A percentile compares a stretch with the other conserved stretches of the same genome.
These are phyloP conservation scores for Podarcis lilfordi DNA, from an alignment of 2,797 vertebrate species.

Conservation along the genomic window DNA sequence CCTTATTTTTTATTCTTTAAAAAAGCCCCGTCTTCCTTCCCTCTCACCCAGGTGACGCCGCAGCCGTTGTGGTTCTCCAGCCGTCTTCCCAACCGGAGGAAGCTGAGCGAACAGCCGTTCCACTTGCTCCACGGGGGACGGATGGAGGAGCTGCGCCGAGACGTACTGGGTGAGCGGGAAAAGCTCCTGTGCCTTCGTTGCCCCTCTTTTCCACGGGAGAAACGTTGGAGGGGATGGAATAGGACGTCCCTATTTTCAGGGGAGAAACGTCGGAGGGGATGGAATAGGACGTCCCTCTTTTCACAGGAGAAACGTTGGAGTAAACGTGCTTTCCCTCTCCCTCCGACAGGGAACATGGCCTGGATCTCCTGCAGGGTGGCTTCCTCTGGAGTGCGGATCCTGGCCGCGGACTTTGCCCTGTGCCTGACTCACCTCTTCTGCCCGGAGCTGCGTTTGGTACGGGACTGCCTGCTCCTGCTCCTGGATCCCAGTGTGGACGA, in stretches of 20 bases:
- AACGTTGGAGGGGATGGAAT: not conserved
- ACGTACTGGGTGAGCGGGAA: slow-evolving; percentile 79
- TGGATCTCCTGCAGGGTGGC: slow-evolving; percentile 85
- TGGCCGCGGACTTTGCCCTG: slow-evolving; percentile 82
- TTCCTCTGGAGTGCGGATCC: slow-evolving; percentile 74
- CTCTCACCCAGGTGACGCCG: slow-evolving; percentile 75
- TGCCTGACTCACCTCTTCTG: slow-evolving; percentile 73
- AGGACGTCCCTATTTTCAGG: too few species aligned
- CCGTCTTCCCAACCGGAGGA: slow-evolving; percentile 79
- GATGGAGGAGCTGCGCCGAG: slow-evolving; percentile 78
- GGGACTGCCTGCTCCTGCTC: slow-evolving; percentile 78
- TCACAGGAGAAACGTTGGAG: not conserved
- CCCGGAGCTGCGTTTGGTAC: slow-evolving; percentile 77
- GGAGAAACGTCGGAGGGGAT: too few species aligned
- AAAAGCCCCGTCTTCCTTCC: fast-evolving
- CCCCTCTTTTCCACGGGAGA: not conserved
- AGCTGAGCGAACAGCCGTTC: slow-evolving; percentile 83
- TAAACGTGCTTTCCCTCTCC: not conserved
- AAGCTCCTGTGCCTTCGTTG: too few species aligned
- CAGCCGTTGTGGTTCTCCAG: slow-evolving; percentile 87
- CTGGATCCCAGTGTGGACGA: slow-evolving; percentile 78
- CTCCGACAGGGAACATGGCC: slow-evolving; percentile 79
- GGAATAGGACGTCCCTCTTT: too few species aligned
- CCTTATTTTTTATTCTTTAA: too few species aligned
- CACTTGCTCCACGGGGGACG: slow-evolving; percentile 79